Evolutionary conservation across 2,113 vertebrate species (phyloP).

Genomic region (Rattus norvegicus): GRCr8 NC_086033.1:106438501-106439000

Average conservation of each 20-base stretch:
- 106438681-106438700: not conserved
- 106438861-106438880: not conserved
- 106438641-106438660: not conserved
- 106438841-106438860: not conserved
- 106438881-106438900: not conserved
- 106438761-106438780: not conserved
- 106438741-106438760: not conserved
- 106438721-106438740: not conserved
- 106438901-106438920: not conserved
- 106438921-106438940: not conserved
- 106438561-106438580: not conserved
- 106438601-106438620: not conserved
- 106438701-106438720: fast-evolving
- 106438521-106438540: not conserved
- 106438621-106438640: no score
- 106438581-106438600: not conserved
- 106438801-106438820: not conserved
- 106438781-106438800: not conserved
- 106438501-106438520: not conserved
- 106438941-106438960: not conserved
- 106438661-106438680: not conserved
- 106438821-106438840: not conserved
- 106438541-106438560: not conserved
- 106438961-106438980: no score
- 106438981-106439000: not conserved